phyloP scores from a whole-genome alignment of 30 jellyfish, hydroid and myxozoan genomes.

The Aurelia aurita region DNA sequence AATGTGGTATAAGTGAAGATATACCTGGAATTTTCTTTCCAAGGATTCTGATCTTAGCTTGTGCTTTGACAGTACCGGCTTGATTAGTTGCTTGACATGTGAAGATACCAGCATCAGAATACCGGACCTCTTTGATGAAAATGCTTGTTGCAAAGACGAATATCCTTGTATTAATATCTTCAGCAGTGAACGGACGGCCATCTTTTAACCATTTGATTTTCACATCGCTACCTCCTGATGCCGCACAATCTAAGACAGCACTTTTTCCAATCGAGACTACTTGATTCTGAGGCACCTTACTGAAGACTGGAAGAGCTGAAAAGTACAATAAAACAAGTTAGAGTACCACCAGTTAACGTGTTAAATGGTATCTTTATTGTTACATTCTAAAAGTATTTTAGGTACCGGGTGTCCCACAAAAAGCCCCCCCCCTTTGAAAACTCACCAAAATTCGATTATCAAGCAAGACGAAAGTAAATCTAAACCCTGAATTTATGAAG shows the following conservation, averaged over 20 bases:
- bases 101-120: conserved; percentile 56
- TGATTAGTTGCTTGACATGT: conserved; percentile 51
- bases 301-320: conserved; percentile 55
- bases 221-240: conserved; percentile 25
- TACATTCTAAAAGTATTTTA: too few relatives aligned
- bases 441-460: too few relatives aligned
- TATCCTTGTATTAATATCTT: too few relatives aligned
- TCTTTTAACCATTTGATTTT: background rate
- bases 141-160: too few relatives aligned
- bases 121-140: conserved; percentile 28
- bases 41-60: conserved; percentile 36
- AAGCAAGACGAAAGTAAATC: too few relatives aligned
- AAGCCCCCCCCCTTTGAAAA: too few relatives aligned
- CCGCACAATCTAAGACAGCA: conserved; percentile 25
- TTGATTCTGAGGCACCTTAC: conserved; percentile 31
- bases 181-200: too few relatives aligned
- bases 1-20: background rate
- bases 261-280: conserved; percentile 23
- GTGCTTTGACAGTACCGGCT: conserved; percentile 39
- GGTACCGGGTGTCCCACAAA: too few relatives aligned
- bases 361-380: too few relatives aligned
- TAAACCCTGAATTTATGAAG: too few relatives aligned
- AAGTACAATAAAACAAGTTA: background rate
- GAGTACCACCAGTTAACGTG: too few relatives aligned
- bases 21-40: conserved; percentile 25